Conservation (phyloP, 2,797 vertebrate genomes). For the Dicrostonyx torquatus region DNA sequence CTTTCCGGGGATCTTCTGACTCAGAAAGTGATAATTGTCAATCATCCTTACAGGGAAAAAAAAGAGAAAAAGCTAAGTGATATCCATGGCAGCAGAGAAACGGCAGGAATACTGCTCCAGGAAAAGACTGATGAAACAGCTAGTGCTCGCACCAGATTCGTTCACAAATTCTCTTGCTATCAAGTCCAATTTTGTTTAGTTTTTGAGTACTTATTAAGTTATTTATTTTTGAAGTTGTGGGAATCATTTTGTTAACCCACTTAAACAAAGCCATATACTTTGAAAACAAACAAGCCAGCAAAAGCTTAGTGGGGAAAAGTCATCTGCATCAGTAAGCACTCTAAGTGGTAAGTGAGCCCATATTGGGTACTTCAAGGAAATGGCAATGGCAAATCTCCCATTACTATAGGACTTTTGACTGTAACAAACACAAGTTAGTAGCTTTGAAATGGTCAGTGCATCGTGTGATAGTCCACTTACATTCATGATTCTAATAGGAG, state of each 20-base stretch:
- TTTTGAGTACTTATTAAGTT: neutral
- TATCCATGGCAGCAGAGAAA: slow-evolving; percentile 40
- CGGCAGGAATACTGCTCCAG: neutral
- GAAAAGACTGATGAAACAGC: neutral
- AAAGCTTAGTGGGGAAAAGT: neutral
- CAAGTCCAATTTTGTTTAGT: neutral
- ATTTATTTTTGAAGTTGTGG: slow-evolving; percentile 22
- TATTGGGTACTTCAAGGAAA: slow-evolving; percentile 40
- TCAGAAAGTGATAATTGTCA: slow-evolving; percentile 75
- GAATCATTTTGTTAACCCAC: neutral
- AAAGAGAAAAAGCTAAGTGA: slow-evolving; percentile 51
- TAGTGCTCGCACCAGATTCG: neutral
- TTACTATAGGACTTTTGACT: neutral
- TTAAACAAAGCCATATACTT: neutral
- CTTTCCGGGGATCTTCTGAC: slow-evolving; percentile 88
- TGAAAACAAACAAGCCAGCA: slow-evolving; percentile 62
- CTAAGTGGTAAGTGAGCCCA: neutral
- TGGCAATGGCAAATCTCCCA: neutral
- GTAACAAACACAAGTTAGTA: neutral
- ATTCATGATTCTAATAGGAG: neutral
- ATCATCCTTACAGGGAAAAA: slow-evolving; percentile 56
- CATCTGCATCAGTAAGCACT: slow-evolving; percentile 32
- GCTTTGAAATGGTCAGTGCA: slow-evolving; percentile 30
- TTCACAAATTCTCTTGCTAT: slow-evolving; percentile 38
- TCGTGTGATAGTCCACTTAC: neutral